phyloP scores from a whole-genome alignment of 2,113 vertebrate species.

The Lepisosteus osseus region DNA sequence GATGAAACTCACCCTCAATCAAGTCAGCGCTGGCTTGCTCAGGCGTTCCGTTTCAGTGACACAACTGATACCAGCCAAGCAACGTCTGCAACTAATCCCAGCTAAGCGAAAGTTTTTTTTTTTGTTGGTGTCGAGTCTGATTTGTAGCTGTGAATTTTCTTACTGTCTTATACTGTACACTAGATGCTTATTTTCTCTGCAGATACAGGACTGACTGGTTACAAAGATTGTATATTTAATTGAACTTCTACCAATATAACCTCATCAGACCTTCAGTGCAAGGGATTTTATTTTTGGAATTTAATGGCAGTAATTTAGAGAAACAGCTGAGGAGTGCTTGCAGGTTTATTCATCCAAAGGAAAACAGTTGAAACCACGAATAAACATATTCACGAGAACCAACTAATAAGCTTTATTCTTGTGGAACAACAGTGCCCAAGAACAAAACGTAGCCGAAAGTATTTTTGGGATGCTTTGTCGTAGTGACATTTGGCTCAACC shows the following conservation, averaged over 20 bases:
- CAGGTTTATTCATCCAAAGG: no score
- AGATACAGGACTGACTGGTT: neutral
- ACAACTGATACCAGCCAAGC: neutral
- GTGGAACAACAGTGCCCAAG: no score
- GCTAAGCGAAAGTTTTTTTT: neutral
- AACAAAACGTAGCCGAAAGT: no score
- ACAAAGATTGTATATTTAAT: conserved; percentile 3
- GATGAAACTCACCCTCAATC: conserved; percentile 13
- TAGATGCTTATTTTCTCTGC: neutral
- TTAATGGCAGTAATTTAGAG: no score
- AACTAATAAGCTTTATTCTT: no score
- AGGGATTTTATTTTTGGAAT: no score
- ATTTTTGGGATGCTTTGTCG: no score
- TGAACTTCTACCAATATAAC: conserved; percentile 1
- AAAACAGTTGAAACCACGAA: no score
- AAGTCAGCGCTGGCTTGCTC: conserved; percentile 9
- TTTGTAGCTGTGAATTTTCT: neutral
- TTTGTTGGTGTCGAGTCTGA: neutral
- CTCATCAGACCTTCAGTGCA: neutral
- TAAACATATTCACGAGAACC: no score
- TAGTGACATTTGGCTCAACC: no score
- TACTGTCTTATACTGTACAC: neutral
- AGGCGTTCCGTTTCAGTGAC: conserved; percentile 3
- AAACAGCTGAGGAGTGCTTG: no score
- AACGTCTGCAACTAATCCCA: conserved; percentile 12